phyloP scores from a whole-genome alignment of 2,113 vertebrate species.

The Thymallus thymallus region DNA sequence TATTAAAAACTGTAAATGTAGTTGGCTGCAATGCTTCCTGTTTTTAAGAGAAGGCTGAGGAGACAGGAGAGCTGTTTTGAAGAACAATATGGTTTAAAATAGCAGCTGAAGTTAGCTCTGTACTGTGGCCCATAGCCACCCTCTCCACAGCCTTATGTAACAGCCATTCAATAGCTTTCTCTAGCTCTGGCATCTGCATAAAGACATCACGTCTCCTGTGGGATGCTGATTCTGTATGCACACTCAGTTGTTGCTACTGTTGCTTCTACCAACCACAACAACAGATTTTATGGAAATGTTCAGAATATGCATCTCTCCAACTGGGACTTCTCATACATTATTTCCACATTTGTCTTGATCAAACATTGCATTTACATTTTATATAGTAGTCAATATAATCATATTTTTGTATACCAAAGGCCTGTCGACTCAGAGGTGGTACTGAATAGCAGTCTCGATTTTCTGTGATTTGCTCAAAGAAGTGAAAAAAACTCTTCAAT shows the following conservation, averaged over 20 bases:
- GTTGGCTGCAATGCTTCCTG: neutral
- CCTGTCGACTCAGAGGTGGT: no score
- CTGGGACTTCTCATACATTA: conserved; percentile 31
- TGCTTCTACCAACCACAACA: conserved; percentile 38
- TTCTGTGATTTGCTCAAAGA: no score
- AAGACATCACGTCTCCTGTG: conserved; percentile 44
- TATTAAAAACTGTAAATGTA: no score
- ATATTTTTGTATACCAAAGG: no score
- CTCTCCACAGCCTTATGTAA: conserved; percentile 36
- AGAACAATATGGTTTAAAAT: conserved; percentile 38
- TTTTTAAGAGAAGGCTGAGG: conserved; percentile 7
- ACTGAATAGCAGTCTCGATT: no score
- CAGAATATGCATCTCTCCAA: conserved; percentile 33
- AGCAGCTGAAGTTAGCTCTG: conserved; percentile 29
- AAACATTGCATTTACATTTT: neutral
- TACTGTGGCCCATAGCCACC: conserved; percentile 22
- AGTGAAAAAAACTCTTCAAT: no score
- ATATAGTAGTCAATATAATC: no score
- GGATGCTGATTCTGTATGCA: conserved; percentile 10
- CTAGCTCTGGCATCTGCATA: conserved; percentile 51
- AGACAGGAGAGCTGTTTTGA: conserved; percentile 21
- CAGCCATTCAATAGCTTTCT: conserved; percentile 42
- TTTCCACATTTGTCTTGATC: neutral
- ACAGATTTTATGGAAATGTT: conserved; percentile 46
- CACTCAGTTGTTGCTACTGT: conserved; percentile 2